These are phyloP conservation scores for Trochalopteron elliotii DNA, from an alignment of 2,113 vertebrate species.

Conservation along the genomic window DNA sequence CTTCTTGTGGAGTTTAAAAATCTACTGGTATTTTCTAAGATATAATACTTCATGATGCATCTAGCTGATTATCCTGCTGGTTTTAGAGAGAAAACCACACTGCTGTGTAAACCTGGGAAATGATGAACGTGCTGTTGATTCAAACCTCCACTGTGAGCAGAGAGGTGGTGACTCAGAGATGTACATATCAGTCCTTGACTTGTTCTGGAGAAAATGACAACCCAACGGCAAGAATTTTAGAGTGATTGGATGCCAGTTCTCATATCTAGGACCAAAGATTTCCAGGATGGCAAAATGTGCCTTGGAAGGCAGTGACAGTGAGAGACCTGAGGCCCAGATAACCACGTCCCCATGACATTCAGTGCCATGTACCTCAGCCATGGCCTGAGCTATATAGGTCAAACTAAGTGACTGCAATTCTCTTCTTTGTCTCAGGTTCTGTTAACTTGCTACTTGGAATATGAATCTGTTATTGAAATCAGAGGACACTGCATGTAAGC, in stretches of 20 bases:
- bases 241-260: background rate
- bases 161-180: background rate
- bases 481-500: background rate
- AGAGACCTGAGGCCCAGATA: background rate
- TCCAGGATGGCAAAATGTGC: background rate
- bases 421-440: background rate
- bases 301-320: background rate
- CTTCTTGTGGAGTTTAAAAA: background rate
- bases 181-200: background rate
- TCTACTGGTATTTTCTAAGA: background rate
- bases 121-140: background rate
- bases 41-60: background rate
- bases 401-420: background rate
- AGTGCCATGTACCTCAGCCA: background rate
- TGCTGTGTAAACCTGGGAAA: background rate
- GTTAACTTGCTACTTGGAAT: background rate
- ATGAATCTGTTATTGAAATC: background rate
- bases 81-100: background rate
- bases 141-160: background rate
- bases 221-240: background rate
- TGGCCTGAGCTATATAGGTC: background rate
- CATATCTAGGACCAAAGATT: background rate
- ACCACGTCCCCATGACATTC: background rate
- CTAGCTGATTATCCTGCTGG: background rate
- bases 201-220: background rate